Evolutionary conservation across 2,797 vertebrate genomes (phyloP), one percentile per base, ranked within the genome.

Genomic region (Typhlichthys subterraneus): DNA sequence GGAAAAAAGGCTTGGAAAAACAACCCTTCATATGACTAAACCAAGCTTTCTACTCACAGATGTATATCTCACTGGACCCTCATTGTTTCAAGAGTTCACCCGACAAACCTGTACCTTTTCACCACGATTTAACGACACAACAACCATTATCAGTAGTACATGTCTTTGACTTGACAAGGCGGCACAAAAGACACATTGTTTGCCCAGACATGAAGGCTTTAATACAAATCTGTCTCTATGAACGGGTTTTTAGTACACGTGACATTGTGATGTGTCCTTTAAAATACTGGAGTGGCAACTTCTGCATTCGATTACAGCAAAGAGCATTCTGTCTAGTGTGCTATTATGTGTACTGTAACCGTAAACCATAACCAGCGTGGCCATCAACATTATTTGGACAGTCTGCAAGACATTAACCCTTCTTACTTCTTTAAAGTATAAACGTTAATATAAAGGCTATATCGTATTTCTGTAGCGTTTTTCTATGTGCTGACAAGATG

Each of bases 201-300:
- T 53, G 17, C 15, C 11, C 49, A 84, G 78, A 77, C 70, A 47
- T 79, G 77, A 81, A 69, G 79, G 82, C 81, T 77, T 48, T 19
- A 33, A 54, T 47, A 33, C 54, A 50, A 42, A 38, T 75, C 74
- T 57, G 65, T 65, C 61, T 69, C 61, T 38, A 55, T 19, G 3
- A 81, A 84, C 81, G 51, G 58, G 76, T 85, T 85, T 68, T 67
- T 57, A 69, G 70, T 6, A 67, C 80, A 81, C 53, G 57, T 42
- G 59, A 81, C 67, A 70, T 63, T 57, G 56, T 2, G 33, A 57
- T 46, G 57, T 56, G 59, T 54, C 57, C 42, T 66, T 3, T 11
- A 45, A 68, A 55, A 29, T 60, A 15, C 61, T 60, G 45, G 29
- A 38, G 33, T 48, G 3, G 4, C 46, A 4, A 12, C 46, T n/a